Percentiles rank a stretch among this genome's conserved stretches.
Evolutionary conservation across 2,888 invertebrate genomes (phyloP).

Genomic region (Thecophora atra): DNA sequence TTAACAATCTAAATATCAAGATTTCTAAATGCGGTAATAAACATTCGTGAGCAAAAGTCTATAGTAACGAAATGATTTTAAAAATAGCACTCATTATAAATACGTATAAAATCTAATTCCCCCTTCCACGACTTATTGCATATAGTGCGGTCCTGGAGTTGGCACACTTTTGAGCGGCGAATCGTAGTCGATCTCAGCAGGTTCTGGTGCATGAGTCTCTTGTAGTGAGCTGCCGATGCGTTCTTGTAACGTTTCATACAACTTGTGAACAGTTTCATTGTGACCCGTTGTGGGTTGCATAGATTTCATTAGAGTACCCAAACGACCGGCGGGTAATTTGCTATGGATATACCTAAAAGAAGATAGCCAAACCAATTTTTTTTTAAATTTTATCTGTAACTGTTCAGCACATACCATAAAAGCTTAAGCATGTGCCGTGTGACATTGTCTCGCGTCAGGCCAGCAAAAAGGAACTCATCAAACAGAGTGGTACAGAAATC

Average conservation of each 20-base stretch:
- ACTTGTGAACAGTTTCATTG: conserved; percentile 83
- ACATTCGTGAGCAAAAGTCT: no score
- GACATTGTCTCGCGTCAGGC: conserved; percentile 88
- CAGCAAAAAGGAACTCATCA: conserved; percentile 94
- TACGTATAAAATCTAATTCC: not conserved
- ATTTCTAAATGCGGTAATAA: no score
- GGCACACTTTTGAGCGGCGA: conserved; percentile 88
- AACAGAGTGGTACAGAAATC: conserved; percentile 95
- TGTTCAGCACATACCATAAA: conserved; percentile 75
- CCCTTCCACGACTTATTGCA: conserved; percentile 42
- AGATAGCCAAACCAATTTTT: not conserved
- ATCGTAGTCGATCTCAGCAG: conserved; percentile 78
- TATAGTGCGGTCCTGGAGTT: conserved; percentile 77
- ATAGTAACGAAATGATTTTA: no score
- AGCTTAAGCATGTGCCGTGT: conserved; percentile 89
- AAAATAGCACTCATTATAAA: no score
- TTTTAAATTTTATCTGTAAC: not conserved
- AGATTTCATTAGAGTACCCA: conserved; percentile 77
- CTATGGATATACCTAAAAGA: conserved; percentile 83
- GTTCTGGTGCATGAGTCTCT: conserved; percentile 74
- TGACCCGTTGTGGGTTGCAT: conserved; percentile 76
- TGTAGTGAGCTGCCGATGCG: conserved; percentile 76
- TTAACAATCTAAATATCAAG: no score
- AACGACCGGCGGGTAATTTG: conserved; percentile 78
- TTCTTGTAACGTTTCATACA: conserved; percentile 81